These are phyloP conservation scores for Micronisus gabar DNA, from an alignment of 2,113 vertebrate genomes.

Conservation along the genomic window DNA sequence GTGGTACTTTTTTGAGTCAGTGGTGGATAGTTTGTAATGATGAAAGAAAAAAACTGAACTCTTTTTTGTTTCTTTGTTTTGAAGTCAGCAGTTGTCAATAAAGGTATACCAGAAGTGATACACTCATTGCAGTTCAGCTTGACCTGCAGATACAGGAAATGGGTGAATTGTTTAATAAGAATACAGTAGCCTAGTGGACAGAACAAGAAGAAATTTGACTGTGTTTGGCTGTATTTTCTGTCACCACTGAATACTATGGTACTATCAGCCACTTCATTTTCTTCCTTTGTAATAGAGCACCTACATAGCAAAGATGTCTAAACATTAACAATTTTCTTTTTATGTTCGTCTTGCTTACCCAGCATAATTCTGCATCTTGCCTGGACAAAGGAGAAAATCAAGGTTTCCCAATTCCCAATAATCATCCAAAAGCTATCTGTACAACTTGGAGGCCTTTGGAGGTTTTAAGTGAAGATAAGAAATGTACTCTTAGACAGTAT, in stretches of 20 bases:
- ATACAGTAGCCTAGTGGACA: neutral
- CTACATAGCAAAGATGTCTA: neutral
- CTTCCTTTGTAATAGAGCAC: neutral
- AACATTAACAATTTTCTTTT: neutral
- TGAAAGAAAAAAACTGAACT: neutral
- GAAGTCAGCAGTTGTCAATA: neutral
- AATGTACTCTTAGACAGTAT: neutral
- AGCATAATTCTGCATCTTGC: neutral
- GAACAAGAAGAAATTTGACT: neutral
- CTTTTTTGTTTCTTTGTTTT: neutral
- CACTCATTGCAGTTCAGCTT: neutral
- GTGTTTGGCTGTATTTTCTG: neutral
- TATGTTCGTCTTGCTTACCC: neutral
- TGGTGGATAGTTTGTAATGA: neutral
- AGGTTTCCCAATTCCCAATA: neutral
- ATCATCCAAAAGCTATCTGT: neutral
- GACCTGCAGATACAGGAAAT: neutral
- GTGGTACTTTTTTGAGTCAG: neutral
- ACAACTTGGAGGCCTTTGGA: neutral
- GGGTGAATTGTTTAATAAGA: neutral
- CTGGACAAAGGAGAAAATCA: neutral
- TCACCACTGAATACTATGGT: neutral
- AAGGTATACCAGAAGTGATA: neutral
- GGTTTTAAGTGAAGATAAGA: neutral
- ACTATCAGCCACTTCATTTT: neutral